Evolutionary conservation across 2,888 invertebrate species (phyloP).

Genomic region (Drosophila acutilabella): DNA sequence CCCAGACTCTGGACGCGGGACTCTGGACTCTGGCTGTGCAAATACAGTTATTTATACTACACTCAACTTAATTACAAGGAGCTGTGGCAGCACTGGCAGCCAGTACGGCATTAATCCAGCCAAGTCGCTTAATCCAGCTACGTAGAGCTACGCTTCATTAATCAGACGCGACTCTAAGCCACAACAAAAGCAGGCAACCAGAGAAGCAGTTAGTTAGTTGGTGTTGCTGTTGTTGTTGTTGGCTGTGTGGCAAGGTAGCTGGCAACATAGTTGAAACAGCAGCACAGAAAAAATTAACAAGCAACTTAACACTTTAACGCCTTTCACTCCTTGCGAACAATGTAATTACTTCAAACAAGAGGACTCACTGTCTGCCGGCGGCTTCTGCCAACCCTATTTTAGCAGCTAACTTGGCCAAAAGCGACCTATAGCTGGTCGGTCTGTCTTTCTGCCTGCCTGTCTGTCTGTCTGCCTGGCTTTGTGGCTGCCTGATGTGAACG

Average conservation of each 20-base stretch:
- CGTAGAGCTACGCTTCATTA: slow-evolving; percentile 77
- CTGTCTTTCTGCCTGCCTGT: not conserved
- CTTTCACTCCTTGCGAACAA: slow-evolving; percentile 79
- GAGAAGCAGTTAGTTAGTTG: slow-evolving; percentile 14
- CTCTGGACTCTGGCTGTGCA: slow-evolving; percentile 28
- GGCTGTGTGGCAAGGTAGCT: slow-evolving; percentile 23
- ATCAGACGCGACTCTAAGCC: slow-evolving; percentile 78
- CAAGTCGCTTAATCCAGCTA: slow-evolving; percentile 73
- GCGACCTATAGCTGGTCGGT: not conserved
- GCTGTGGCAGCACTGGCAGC: slow-evolving; percentile 26
- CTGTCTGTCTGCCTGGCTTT: slow-evolving; percentile 26
- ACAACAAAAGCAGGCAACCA: slow-evolving; percentile 62
- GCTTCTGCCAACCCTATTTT: slow-evolving; percentile 9
- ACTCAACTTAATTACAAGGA: slow-evolving; percentile 78
- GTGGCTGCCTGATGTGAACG: slow-evolving; percentile 30
- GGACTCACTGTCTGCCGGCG: slow-evolving; percentile 36
- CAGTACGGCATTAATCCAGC: slow-evolving; percentile 47
- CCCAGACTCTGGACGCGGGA: slow-evolving; percentile 13
- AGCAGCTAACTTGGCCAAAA: not conserved
- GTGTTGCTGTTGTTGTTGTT: not conserved
- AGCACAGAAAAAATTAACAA: slow-evolving; percentile 74
- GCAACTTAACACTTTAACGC: slow-evolving; percentile 82
- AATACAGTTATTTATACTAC: slow-evolving; percentile 63
- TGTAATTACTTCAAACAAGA: slow-evolving; percentile 77
- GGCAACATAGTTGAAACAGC: slow-evolving; percentile 53